Conservation (phyloP, 1,140 invertebrate species). For the Halesus radiatus region DNA sequence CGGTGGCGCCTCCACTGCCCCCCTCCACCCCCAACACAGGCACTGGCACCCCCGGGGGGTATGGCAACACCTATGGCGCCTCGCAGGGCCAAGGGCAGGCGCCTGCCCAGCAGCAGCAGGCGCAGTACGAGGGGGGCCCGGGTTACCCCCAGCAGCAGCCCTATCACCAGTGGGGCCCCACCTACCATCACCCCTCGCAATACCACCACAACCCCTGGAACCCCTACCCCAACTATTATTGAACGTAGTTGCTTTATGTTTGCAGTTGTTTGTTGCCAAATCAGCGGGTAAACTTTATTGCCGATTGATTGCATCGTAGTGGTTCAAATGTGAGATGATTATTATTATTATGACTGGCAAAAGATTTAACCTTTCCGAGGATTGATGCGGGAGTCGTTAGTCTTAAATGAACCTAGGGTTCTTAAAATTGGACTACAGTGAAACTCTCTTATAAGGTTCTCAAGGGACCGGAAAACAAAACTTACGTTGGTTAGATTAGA, state of each 20-base stretch:
- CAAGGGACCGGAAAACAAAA: too few species aligned
- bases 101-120: constrained; percentile 43
- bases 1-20: constrained; percentile 44
- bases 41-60: constrained; percentile 7
- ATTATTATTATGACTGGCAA: too few species aligned
- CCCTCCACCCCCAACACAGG: neutral
- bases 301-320: too few species aligned
- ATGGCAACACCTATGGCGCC: constrained; percentile 30
- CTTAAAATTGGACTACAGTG: too few species aligned
- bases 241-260: neutral
- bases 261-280: too few species aligned
- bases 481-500: too few species aligned
- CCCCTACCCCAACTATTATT: constrained; percentile 55
- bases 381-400: too few species aligned
- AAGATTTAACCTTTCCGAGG: too few species aligned
- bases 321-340: too few species aligned
- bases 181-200: constrained; percentile 49
- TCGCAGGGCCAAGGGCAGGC: constrained; percentile 19
- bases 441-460: too few species aligned
- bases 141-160: constrained; percentile 47
- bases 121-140: constrained; percentile 49
- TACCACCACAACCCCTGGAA: constrained; percentile 54
- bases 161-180: constrained; percentile 52
- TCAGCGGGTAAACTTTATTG: too few species aligned
- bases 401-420: too few species aligned